A percentile compares a stretch with the other conserved stretches of the same genome.
phyloP scores from a whole-genome alignment of 92 coral and sea anemone genomes.

The Diadumene lineata region DNA sequence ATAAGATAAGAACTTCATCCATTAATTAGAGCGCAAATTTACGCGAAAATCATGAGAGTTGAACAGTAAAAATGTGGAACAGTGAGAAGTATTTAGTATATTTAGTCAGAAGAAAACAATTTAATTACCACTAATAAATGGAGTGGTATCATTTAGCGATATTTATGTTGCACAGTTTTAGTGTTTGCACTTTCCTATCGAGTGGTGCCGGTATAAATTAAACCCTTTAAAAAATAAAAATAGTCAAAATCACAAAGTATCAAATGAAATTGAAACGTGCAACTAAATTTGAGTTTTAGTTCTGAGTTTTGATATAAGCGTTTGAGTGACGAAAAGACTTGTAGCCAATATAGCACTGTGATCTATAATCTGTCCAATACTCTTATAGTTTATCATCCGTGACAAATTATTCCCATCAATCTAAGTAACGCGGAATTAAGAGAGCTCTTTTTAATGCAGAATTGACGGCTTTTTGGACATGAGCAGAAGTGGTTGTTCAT shows the following conservation, averaged over 20 bases:
- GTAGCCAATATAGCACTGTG: not conserved
- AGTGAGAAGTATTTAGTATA: no score
- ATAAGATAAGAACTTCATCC: not conserved
- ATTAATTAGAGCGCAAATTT: not conserved
- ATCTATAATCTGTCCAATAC: not conserved
- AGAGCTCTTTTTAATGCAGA: not conserved
- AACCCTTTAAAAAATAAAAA: no score
- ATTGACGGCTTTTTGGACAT: not conserved
- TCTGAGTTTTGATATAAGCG: not conserved
- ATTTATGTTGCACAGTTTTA: no score
- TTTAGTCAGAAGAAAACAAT: no score
- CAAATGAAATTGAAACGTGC: no score
- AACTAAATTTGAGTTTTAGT: not conserved
- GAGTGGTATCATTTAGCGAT: no score
- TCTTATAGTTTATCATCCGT: constrained; percentile 2
- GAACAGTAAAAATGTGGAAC: no score
- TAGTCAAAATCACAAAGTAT: no score
- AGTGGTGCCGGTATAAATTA: no score
- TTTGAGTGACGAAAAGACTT: not conserved
- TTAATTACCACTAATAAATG: no score
- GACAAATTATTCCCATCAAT: constrained; percentile 5
- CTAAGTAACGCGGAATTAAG: not conserved
- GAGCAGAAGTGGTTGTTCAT: not conserved
- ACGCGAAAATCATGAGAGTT: not conserved
- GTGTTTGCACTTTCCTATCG: no score